Percentiles rank a stretch among this genome's conserved stretches.
Evolutionary conservation across 2,888 invertebrate genomes (phyloP).

Genomic region (Carabus problematicus): DNA sequence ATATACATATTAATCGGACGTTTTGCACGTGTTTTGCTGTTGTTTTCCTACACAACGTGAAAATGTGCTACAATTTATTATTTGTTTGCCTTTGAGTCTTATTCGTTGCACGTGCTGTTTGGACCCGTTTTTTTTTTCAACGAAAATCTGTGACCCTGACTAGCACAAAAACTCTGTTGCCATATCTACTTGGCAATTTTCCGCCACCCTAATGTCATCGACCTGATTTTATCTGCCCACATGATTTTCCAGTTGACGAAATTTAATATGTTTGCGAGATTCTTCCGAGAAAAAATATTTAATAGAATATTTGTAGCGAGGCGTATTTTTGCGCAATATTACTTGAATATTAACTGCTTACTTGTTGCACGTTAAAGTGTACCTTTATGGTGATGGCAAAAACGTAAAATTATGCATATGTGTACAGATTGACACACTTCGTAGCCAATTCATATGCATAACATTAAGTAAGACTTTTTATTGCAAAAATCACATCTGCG

Average conservation of each 20-base stretch:
- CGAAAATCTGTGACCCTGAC: slow-evolving; percentile 19
- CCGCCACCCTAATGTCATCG: slow-evolving; percentile 24
- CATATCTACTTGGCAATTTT: slow-evolving; percentile 19
- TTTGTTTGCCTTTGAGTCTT: background rate
- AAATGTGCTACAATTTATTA: background rate
- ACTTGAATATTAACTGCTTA: too few relatives aligned
- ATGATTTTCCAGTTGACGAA: slow-evolving; percentile 4
- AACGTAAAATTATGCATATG: background rate
- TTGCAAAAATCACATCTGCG: background rate
- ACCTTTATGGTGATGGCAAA: too few relatives aligned
- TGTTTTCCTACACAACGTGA: too few relatives aligned
- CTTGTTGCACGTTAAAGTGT: too few relatives aligned
- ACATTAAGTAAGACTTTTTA: slow-evolving; percentile 1
- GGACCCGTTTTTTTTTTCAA: slow-evolving; percentile 2
- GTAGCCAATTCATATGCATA: slow-evolving; percentile 1
- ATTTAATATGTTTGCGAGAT: slow-evolving; percentile 11
- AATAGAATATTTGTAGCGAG: too few relatives aligned
- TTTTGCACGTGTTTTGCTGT: too few relatives aligned
- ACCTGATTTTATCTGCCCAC: slow-evolving; percentile 22
- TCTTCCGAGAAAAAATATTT: background rate
- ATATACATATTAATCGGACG: too few relatives aligned
- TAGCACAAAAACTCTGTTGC: slow-evolving; percentile 9
- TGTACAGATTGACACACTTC: slow-evolving; percentile 13
- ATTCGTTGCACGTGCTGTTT: slow-evolving; percentile 14
- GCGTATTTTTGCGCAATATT: too few relatives aligned